Evolutionary conservation across 2,113 vertebrate genomes (phyloP), one percentile per base, ranked within the genome.

Genomic region (Laticauda colubrina): DNA sequence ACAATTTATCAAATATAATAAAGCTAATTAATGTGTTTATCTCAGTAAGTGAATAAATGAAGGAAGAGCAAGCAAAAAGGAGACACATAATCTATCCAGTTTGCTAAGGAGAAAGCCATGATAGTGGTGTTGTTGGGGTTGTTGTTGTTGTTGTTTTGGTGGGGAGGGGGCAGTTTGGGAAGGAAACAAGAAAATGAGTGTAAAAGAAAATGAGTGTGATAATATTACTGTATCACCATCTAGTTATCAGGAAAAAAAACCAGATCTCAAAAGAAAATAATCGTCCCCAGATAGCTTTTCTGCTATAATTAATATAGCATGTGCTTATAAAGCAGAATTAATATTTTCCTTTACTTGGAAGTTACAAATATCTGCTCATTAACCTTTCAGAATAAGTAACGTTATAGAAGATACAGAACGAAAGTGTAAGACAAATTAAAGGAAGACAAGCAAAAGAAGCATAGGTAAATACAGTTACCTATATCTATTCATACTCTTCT

Each of bases 1-100:
- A 86, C 56, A 89, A 26, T 21, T 81, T 15, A 43, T 26, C 75
- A 95, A 96, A 94, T 11, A 2, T 64, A 93, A 89, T 23, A 57
- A 94, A 94, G 11, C 43, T 0, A 2, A 1, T 21, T 96, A 89
- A 96, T 96, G 95, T 96, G 93, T 93, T 95, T 2, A 54, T 95
- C 96, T 97, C 91, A 94, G 89, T 92, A 94, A 95, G 96, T 91
- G 95, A 86, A 92, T 86, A 94, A 93, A 96, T 94, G 88, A 95
- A 94, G 21, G n/a, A 57, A 93, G 91, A 48, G 39, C 95, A 91
- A 90, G 93, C 85, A 89, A 93, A 92, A 48, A 54, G 57, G 59
- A 91, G 94, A 87, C 9, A 29, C 64, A 24, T 64, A 87, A 90
- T 12, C 75, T 57, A 81, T 18, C 75, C 92, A 64, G 34, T n/a